A percentile compares a stretch with the other conserved stretches of the same genome.
Conservation (phyloP, 92 coral and sea anemone genomes). For the Phymanthus crucifer region DNA sequence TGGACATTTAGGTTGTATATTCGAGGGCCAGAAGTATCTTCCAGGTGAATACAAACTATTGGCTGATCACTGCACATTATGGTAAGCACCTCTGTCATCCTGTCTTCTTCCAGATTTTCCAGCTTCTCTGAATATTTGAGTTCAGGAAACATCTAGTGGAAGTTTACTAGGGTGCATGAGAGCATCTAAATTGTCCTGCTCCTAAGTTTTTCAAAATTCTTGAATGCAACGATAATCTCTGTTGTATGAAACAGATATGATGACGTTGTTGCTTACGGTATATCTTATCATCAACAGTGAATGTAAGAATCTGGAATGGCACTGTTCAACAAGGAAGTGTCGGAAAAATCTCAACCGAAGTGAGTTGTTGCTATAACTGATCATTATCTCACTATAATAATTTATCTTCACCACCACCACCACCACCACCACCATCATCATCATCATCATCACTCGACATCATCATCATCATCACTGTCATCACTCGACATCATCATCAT, state of each 20-base stretch:
- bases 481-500: not conserved
- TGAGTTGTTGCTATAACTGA: not conserved
- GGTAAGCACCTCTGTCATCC: conserved; percentile 62
- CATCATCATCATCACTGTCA: not conserved
- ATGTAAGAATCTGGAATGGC: conserved; percentile 65
- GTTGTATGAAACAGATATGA: too few species aligned
- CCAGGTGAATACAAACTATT: conserved; percentile 82
- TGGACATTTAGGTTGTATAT: conserved; percentile 67
- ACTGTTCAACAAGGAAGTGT: conserved; percentile 62
- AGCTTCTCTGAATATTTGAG: not conserved
- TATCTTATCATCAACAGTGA: conserved; percentile 44
- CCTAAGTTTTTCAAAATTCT: too few species aligned
- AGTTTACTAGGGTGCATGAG: not conserved
- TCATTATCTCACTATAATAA: too few species aligned
- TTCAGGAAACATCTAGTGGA: not conserved
- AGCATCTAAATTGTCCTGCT: not conserved
- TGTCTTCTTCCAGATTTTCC: too few species aligned
- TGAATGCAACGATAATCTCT: too few species aligned
- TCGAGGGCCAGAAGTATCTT: conserved; percentile 78
- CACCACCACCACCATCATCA: not conserved
- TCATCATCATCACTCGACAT: not conserved
- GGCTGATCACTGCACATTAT: conserved; percentile 84
- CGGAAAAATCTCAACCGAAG: conserved; percentile 26
- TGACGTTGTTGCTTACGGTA: not conserved
- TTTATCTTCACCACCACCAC: too few species aligned